A percentile compares a stretch with the other conserved stretches of the same genome.
These are phyloP conservation scores for Creontiades dilutus DNA, from an alignment of 2,888 invertebrate genomes.

Conservation along the genomic window DNA sequence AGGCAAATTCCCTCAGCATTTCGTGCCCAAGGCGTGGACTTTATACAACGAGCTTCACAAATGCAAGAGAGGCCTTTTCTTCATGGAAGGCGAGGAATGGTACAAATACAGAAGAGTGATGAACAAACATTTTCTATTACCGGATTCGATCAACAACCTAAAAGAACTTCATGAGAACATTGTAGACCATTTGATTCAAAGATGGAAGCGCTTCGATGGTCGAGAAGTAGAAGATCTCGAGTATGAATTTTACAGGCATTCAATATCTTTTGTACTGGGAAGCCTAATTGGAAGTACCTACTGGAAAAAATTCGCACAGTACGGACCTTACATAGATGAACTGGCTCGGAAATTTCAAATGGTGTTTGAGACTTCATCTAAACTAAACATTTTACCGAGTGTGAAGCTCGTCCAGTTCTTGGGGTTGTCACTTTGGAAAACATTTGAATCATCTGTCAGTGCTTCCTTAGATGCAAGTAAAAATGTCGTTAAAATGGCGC, in stretches of 20 bases:
- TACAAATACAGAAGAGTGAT: constrained; percentile 84
- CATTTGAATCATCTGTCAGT: constrained; percentile 86
- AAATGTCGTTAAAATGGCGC: constrained; percentile 80
- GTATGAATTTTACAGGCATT: constrained; percentile 86
- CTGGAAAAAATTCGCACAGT: constrained; percentile 75
- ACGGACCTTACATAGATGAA: constrained; percentile 80
- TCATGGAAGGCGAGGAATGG: constrained; percentile 94
- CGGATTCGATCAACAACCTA: constrained; percentile 82
- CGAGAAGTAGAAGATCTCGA: constrained; percentile 82
- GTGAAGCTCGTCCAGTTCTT: constrained; percentile 83
- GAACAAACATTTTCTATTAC: constrained; percentile 86
- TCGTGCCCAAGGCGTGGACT: constrained; percentile 91
- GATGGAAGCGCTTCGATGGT: constrained; percentile 80
- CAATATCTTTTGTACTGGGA: constrained; percentile 84
- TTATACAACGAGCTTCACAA: constrained; percentile 88
- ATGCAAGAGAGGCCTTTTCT: constrained; percentile 90
- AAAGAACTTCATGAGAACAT: constrained; percentile 81
- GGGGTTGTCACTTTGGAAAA: constrained; percentile 85
- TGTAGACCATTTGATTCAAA: constrained; percentile 80
- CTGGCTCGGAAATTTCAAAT: constrained; percentile 84
- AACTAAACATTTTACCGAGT: constrained; percentile 84
- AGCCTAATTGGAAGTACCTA: constrained; percentile 80
- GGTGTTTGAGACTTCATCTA: constrained; percentile 87
- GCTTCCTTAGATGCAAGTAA: constrained; percentile 82
- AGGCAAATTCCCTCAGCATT: constrained; percentile 90